These are phyloP conservation scores for Drosophila engyochracea DNA, from an alignment of 2,888 invertebrate genomes.

Conservation along the genomic window DNA sequence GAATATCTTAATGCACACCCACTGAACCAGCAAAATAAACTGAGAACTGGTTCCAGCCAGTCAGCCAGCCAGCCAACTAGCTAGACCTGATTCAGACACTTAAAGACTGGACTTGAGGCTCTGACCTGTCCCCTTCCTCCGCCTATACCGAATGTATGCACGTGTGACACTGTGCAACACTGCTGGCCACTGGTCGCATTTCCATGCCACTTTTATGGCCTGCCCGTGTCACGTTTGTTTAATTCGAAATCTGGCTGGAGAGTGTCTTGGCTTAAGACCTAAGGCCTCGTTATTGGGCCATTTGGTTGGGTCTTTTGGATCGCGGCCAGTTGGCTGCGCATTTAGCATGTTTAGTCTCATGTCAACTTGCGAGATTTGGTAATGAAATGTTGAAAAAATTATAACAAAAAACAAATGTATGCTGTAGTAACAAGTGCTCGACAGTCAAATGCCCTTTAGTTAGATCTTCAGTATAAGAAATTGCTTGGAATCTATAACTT, in stretches of 20 bases:
- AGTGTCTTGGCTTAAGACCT: conserved; percentile 3
- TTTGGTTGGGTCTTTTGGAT: conserved; percentile 31
- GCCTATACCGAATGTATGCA: conserved; percentile 17
- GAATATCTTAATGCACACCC: conserved; percentile 61
- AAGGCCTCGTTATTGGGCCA: conserved; percentile 31
- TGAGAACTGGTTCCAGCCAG: conserved; percentile 37
- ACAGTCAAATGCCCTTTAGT: conserved; percentile 9
- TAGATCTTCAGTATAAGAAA: neutral
- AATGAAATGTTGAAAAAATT: conserved; percentile 48
- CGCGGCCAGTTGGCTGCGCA: conserved; percentile 47
- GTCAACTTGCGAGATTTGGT: conserved; percentile 59
- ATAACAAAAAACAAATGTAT: neutral
- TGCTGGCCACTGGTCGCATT: conserved; percentile 25
- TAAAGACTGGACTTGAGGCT: conserved; percentile 4
- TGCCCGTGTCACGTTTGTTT: conserved; percentile 72
- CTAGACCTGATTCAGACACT: conserved; percentile 50
- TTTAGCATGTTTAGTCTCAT: conserved; percentile 65
- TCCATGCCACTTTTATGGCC: conserved; percentile 55
- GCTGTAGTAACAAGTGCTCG: neutral
- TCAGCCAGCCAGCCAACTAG: conserved; percentile 5
- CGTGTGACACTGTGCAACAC: conserved; percentile 55
- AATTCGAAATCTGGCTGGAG: conserved; percentile 61
- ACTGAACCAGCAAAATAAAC: conserved; percentile 43
- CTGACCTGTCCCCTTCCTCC: neutral
- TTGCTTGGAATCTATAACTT: neutral